A percentile compares a stretch with the other conserved stretches of the same genome.
Evolutionary conservation across 2,888 invertebrate species (phyloP).

Genomic region (Drosophila monieri): DNA sequence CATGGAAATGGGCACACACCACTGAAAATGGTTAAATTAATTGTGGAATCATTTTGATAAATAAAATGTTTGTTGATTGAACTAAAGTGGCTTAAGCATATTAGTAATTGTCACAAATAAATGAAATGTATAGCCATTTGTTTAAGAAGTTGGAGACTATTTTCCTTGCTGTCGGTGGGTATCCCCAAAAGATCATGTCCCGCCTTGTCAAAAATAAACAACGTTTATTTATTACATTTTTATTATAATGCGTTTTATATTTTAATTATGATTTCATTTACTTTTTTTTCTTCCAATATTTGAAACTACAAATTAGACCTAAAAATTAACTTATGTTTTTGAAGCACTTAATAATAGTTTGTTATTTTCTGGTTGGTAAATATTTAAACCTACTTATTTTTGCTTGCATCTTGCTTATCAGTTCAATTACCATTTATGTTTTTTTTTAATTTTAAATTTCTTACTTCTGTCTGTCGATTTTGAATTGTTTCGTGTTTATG

Average conservation of each 20-base stretch:
- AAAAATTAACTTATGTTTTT: slow-evolving; percentile 55
- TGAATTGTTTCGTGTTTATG: slow-evolving; percentile 12
- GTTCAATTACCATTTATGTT: slow-evolving; percentile 67
- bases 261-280: slow-evolving; percentile 40
- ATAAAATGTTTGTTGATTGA: slow-evolving; percentile 12
- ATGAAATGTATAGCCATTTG: slow-evolving; percentile 6
- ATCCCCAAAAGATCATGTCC: no score
- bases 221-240: neutral
- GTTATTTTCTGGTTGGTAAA: slow-evolving; percentile 27
- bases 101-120: slow-evolving; percentile 8
- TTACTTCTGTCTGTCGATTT: slow-evolving; percentile 5
- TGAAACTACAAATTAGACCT: slow-evolving; percentile 75
- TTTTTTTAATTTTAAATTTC: slow-evolving; percentile 28
- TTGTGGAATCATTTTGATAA: slow-evolving; percentile 15
- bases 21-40: slow-evolving; percentile 8
- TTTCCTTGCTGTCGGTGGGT: no score
- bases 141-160: neutral
- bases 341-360: slow-evolving; percentile 48
- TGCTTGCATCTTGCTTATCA: slow-evolving; percentile 75
- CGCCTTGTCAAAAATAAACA: neutral
- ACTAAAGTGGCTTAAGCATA: slow-evolving; percentile 3
- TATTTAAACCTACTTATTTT: slow-evolving; percentile 59
- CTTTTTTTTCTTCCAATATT: slow-evolving; percentile 61
- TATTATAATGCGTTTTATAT: slow-evolving; percentile 36
- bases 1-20: slow-evolving; percentile 15